Conservation (phyloP, 1,140 invertebrate genomes). For the Ditylenchus dipsaci region DNA sequence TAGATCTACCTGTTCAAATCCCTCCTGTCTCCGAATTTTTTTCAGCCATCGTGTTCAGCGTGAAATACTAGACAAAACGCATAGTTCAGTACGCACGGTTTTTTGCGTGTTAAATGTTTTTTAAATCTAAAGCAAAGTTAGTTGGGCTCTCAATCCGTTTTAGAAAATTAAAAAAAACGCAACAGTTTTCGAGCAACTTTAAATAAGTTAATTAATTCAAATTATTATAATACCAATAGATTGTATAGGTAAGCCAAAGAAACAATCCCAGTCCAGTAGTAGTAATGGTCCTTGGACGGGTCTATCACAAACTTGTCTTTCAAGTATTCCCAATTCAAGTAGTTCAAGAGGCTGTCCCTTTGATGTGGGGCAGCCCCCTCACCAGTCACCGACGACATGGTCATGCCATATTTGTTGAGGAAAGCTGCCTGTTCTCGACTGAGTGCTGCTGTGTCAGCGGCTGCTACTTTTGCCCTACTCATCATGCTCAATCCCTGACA, state of each 20-base stretch:
- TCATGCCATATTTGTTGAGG: slow-evolving; percentile 37
- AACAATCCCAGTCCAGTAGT: slow-evolving; percentile 78
- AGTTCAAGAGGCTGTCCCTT: background rate
- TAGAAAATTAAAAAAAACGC: slow-evolving; percentile 64
- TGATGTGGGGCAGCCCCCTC: slow-evolving; percentile 1
- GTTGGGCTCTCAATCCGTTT: too few species aligned
- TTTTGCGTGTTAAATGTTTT: background rate
- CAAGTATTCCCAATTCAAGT: slow-evolving; percentile 18
- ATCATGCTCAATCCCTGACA: slow-evolving; percentile 20
- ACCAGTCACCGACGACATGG: slow-evolving; percentile 12
- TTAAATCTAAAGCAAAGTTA: background rate
- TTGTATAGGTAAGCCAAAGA: slow-evolving; percentile 84
- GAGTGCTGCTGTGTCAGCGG: slow-evolving; percentile 19
- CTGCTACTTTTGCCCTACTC: slow-evolving; percentile 5
- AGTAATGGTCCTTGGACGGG: slow-evolving; percentile 61
- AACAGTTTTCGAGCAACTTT: too few species aligned
- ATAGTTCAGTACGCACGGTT: background rate
- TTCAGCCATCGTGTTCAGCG: too few species aligned
- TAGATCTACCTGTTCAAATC: too few species aligned
- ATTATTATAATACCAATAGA: slow-evolving; percentile 62
- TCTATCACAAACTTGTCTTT: slow-evolving; percentile 59
- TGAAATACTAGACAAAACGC: slow-evolving; percentile 68
- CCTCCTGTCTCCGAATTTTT: too few species aligned
- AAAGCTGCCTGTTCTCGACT: slow-evolving; percentile 39
- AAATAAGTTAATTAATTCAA: too few species aligned